Evolutionary conservation across 2,113 vertebrate species (phyloP).

Genomic region (Melanocharis versteri): DNA sequence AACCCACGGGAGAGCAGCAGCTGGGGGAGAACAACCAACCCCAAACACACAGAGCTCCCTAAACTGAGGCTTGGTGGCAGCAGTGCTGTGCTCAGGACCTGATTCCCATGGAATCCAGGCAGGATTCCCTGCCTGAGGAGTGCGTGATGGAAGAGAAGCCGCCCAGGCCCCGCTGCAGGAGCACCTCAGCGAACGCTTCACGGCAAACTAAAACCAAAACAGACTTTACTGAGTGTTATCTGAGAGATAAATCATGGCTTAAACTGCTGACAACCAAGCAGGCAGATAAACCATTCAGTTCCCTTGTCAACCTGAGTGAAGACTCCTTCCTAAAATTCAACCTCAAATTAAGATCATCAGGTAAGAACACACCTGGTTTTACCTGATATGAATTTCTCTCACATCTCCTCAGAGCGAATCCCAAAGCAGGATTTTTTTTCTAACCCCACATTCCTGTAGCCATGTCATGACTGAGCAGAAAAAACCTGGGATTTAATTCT

Average conservation of each 20-base stretch:
- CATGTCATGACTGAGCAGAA: not conserved
- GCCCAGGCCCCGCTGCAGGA: not conserved
- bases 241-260: not conserved
- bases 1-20: not conserved
- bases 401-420: not conserved
- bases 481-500: not conserved
- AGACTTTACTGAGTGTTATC: not conserved
- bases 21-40: not conserved
- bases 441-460: rapidly evolving
- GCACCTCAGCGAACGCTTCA: not conserved
- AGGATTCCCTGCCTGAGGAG: not conserved
- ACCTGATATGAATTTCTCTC: not conserved
- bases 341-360: not conserved
- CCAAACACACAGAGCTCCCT: rapidly evolving
- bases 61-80: not conserved
- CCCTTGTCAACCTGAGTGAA: not conserved
- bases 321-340: not conserved
- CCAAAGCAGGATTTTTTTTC: not conserved
- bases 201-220: not conserved
- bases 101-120: rapidly evolving
- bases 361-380: not conserved
- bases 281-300: not conserved
- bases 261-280: not conserved
- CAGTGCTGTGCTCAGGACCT: not conserved
- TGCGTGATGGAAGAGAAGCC: rapidly evolving